Evolutionary conservation across 2,797 vertebrate species (phyloP).

Genomic region (Pseudochaenichthys georgianus): DNA sequence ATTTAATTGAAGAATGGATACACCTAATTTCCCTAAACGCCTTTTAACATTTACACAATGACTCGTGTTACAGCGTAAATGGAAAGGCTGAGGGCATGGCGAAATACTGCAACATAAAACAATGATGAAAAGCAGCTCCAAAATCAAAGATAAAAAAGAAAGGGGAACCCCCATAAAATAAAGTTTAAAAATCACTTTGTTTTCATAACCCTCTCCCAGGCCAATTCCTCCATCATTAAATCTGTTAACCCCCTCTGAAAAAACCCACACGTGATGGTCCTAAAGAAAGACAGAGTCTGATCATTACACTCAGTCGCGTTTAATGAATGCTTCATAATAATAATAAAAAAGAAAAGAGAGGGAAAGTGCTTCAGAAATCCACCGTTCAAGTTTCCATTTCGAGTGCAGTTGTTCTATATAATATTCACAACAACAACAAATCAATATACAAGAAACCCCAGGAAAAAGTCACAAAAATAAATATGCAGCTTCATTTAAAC

Average conservation of each 20-base stretch:
- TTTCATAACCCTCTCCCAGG: constrained; percentile 7
- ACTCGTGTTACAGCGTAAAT: constrained; percentile 22
- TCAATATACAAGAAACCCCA: constrained; percentile 73
- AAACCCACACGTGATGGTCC: constrained; percentile 9
- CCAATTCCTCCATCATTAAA: constrained; percentile 14
- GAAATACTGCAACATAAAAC: not conserved
- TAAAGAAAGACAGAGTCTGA: constrained; percentile 60
- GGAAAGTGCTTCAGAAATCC: constrained; percentile 89
- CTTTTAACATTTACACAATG: constrained; percentile 35
- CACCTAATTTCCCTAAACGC: constrained; percentile 19
- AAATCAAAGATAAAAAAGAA: constrained; percentile 19
- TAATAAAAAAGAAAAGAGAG: constrained; percentile 70
- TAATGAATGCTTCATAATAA: constrained; percentile 84
- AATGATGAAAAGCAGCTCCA: constrained; percentile 35
- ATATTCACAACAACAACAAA: constrained; percentile 75
- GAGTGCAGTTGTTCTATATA: constrained; percentile 85
- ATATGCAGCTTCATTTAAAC: constrained; percentile 87
- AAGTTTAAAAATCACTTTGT: constrained; percentile 17
- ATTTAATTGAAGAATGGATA: constrained; percentile 33
- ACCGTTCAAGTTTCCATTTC: constrained; percentile 88
- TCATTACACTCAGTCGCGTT: constrained; percentile 83
- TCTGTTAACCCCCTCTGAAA: not conserved
- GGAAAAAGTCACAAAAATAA: constrained; percentile 86
- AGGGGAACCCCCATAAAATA: not conserved
- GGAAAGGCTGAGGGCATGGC: constrained; percentile 2